These are phyloP conservation scores for Aix galericulata DNA, from an alignment of 2,113 vertebrate species.

Conservation along the genomic window DNA sequence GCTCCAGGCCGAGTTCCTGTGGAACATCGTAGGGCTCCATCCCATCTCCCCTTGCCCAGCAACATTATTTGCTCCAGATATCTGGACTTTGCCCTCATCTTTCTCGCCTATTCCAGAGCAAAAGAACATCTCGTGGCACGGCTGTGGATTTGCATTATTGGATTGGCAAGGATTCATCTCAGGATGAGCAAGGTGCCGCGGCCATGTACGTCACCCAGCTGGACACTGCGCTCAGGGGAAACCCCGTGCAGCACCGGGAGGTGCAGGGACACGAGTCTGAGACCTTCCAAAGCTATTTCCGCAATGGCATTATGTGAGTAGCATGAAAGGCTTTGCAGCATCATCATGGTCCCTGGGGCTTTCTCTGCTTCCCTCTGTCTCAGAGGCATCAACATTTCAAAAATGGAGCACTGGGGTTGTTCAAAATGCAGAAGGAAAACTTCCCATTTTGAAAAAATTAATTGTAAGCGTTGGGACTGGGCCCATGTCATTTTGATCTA, in stretches of 20 bases:
- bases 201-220: conserved; percentile 85
- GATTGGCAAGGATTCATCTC: conserved; percentile 85
- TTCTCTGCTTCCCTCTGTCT: neutral
- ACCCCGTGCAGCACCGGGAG: conserved; percentile 86
- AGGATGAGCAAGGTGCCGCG: conserved; percentile 87
- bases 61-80: no score
- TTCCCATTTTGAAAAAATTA: neutral
- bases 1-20: neutral
- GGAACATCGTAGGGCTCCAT: neutral
- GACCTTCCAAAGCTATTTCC: conserved; percentile 89
- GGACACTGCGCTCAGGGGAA: conserved; percentile 80
- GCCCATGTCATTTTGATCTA: rapidly evolving
- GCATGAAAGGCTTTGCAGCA: rapidly evolving
- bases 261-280: conserved; percentile 84
- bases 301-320: conserved; percentile 88
- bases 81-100: neutral
- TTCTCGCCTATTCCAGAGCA: conserved; percentile 67
- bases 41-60: neutral
- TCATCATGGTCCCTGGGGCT: rapidly evolving
- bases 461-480: neutral
- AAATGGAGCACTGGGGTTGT: neutral
- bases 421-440: neutral
- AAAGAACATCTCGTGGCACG: conserved; percentile 30
- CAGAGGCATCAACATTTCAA: rapidly evolving
- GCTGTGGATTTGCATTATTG: conserved; percentile 86